A percentile compares a stretch with the other conserved stretches of the same genome.
Evolutionary conservation across 2,113 vertebrate genomes (phyloP).

Genomic region (Brachypteracias leptosomus): DNA sequence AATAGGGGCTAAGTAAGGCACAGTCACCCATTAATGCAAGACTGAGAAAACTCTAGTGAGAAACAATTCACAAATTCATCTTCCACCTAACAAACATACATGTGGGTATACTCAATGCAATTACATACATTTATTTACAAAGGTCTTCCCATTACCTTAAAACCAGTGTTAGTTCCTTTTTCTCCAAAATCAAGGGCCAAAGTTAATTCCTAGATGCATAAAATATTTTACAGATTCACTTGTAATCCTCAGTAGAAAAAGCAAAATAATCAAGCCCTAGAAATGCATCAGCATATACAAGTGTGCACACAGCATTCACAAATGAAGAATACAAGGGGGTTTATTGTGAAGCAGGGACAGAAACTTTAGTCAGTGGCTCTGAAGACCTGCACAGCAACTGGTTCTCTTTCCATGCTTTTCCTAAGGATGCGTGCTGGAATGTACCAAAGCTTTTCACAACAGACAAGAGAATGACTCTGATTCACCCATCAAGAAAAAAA

Average conservation of each 20-base stretch:
- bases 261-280: neutral
- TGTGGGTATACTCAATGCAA: neutral
- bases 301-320: neutral
- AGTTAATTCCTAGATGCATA: neutral
- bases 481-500: neutral
- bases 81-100: neutral
- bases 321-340: neutral
- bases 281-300: neutral
- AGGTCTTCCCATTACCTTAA: neutral
- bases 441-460: neutral
- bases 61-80: neutral
- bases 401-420: neutral
- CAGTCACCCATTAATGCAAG: neutral
- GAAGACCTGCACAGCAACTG: neutral
- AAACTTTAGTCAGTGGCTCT: neutral
- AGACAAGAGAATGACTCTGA: neutral
- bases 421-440: neutral
- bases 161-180: neutral
- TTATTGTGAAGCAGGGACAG: neutral
- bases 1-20: neutral
- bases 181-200: neutral
- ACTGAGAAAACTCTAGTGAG: neutral
- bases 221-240: neutral
- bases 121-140: neutral
- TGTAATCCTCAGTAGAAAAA: neutral